phyloP scores from a whole-genome alignment of 1,140 invertebrate species.

The Drosophila rufa region DNA sequence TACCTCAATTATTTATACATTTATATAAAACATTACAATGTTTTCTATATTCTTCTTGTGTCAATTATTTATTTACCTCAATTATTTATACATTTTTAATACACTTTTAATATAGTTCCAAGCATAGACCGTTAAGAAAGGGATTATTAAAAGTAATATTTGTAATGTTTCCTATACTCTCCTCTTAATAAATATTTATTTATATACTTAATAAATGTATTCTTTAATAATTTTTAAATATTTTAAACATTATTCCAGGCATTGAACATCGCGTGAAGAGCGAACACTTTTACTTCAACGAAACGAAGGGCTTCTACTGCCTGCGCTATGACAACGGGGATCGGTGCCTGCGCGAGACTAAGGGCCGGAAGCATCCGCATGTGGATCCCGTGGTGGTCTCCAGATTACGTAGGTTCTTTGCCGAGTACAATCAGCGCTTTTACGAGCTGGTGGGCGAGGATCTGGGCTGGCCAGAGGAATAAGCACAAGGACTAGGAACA shows the following conservation, averaged over 20 bases:
- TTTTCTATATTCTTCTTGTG: no score
- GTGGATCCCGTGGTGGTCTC: slow-evolving; percentile 94
- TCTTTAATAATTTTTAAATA: not conserved
- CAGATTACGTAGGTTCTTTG: slow-evolving; percentile 96
- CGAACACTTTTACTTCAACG: slow-evolving; percentile 98
- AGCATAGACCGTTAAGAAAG: not conserved
- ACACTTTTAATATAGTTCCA: no score
- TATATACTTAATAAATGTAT: not conserved
- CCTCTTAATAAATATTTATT: not conserved
- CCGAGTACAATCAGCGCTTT: slow-evolving; percentile 97
- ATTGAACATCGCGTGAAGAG: slow-evolving; percentile 89
- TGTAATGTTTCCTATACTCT: not conserved
- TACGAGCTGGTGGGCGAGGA: slow-evolving; percentile 97
- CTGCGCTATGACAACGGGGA: slow-evolving; percentile 93
- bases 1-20: no score
- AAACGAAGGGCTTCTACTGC: slow-evolving; percentile 98
- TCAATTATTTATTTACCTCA: no score
- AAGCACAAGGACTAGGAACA: slow-evolving; percentile 51
- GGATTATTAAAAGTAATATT: not conserved
- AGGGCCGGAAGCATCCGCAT: slow-evolving; percentile 96
- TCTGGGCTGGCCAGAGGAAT: slow-evolving; percentile 88
- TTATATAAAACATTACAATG: no score
- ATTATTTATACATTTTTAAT: no score
- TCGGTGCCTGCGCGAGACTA: slow-evolving; percentile 96
- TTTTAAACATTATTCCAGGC: slow-evolving; percentile 47